phyloP scores from a whole-genome alignment of 2,113 vertebrate species.

The Fulmarus glacialis region DNA sequence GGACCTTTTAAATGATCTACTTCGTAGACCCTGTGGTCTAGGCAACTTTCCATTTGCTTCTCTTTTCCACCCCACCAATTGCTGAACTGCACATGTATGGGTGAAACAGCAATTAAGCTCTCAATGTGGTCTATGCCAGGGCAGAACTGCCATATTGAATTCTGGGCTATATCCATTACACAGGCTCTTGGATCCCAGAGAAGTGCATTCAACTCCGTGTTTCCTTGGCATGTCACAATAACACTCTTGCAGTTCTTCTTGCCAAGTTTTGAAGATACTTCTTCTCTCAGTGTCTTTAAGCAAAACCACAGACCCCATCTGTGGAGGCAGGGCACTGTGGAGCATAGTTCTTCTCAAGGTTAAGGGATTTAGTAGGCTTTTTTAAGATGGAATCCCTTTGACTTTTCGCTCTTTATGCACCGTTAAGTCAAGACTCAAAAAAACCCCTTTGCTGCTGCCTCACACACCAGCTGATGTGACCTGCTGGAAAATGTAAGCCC shows the following conservation, averaged over 20 bases:
- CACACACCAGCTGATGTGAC: not conserved
- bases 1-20: not conserved
- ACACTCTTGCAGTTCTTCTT: not conserved
- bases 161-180: not conserved
- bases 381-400: not conserved
- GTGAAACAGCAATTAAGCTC: not conserved
- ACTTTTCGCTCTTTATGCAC: not conserved
- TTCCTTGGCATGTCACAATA: not conserved
- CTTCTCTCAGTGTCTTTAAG: not conserved
- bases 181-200: not conserved
- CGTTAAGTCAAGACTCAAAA: not conserved
- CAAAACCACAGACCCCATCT: not conserved
- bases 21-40: not conserved
- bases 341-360: not conserved
- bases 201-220: not conserved
- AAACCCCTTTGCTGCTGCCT: not conserved
- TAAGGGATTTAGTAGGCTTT: not conserved
- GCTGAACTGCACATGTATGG: not conserved
- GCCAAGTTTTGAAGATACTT: not conserved
- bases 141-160: not conserved
- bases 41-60: not conserved
- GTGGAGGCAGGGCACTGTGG: not conserved
- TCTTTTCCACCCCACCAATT: not conserved
- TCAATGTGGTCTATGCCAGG: not conserved
- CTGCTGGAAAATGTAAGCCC: not conserved